phyloP scores from a whole-genome alignment of 2,888 invertebrate genomes.

The Pomacea canaliculata region DNA sequence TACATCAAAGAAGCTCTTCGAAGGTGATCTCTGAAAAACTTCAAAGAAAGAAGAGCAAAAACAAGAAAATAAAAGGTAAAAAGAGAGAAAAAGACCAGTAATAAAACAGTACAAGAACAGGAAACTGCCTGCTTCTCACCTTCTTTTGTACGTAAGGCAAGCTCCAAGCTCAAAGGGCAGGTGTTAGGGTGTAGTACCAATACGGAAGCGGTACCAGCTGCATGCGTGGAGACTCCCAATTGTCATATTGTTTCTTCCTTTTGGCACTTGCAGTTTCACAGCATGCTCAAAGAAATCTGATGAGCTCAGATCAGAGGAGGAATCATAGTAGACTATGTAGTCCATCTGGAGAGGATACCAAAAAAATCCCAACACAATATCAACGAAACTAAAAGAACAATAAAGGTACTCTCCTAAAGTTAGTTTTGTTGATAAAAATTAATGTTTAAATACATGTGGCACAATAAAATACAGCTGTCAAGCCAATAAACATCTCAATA shows the following conservation, averaged over 20 bases:
- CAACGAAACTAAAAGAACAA: no score
- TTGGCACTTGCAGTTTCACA: conserved; percentile 1
- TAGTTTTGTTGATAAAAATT: no score
- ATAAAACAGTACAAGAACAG: no score
- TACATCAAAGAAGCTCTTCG: no score
- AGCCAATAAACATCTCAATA: no score
- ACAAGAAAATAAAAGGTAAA: no score
- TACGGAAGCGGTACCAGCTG: conserved; percentile 45
- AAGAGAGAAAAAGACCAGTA: no score
- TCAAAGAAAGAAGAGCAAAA: no score
- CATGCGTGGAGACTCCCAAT: conserved; percentile 45
- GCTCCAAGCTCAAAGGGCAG: conserved; percentile 29
- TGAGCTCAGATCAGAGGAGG: conserved; percentile 1
- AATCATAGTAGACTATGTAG: conserved; percentile 45
- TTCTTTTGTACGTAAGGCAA: conserved; percentile 31
- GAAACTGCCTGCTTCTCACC: conserved; percentile 25
- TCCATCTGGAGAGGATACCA: conserved; percentile 32
- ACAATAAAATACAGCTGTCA: no score
- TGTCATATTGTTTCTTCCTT: neutral
- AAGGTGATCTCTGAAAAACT: no score
- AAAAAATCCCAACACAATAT: neutral
- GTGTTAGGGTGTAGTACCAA: conserved; percentile 38
- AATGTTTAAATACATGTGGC: no score
- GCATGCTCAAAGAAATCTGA: conserved; percentile 27
- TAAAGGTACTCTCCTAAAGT: no score